Conservation (phyloP, 1,140 invertebrate species). For the Papilio polyxenes region DNA sequence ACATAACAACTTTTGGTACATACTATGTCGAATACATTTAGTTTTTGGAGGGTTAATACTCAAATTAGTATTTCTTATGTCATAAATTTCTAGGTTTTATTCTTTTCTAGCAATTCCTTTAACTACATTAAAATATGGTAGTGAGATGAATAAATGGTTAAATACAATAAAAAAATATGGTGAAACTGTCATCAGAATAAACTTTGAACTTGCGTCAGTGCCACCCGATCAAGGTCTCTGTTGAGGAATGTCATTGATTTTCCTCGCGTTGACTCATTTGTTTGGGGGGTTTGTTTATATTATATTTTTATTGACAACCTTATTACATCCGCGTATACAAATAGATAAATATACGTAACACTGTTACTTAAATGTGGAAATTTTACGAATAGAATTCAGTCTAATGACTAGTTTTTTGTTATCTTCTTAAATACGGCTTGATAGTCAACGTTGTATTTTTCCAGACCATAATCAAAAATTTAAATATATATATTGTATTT, state of each 20-base stretch:
- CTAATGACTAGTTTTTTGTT: not conserved
- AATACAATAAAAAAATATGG: not conserved
- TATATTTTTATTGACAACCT: not conserved
- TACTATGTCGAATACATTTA: not conserved
- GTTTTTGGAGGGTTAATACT: not conserved
- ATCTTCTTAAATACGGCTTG: not conserved
- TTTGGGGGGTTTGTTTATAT: slow-evolving; percentile 20
- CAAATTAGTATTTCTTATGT: too few species aligned
- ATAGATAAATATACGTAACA: not conserved
- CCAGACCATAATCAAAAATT: not conserved
- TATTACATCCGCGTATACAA: slow-evolving; percentile 6
- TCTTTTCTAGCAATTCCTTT: too few species aligned
- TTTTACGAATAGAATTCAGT: not conserved
- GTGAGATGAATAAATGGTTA: not conserved
- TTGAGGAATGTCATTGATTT: slow-evolving; percentile 36
- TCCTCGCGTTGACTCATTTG: slow-evolving; percentile 31
- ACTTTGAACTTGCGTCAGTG: slow-evolving; percentile 29
- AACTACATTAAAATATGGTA: too few species aligned
- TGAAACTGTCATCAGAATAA: not conserved
- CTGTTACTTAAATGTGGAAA: not conserved
- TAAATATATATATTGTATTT: not conserved
- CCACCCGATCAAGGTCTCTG: not conserved
- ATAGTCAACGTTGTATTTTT: not conserved
- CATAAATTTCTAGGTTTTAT: too few species aligned
- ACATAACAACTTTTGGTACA: not conserved